Evolutionary conservation across 1,140 invertebrate genomes (phyloP).

Genomic region (Papilio aristodemus): DNA sequence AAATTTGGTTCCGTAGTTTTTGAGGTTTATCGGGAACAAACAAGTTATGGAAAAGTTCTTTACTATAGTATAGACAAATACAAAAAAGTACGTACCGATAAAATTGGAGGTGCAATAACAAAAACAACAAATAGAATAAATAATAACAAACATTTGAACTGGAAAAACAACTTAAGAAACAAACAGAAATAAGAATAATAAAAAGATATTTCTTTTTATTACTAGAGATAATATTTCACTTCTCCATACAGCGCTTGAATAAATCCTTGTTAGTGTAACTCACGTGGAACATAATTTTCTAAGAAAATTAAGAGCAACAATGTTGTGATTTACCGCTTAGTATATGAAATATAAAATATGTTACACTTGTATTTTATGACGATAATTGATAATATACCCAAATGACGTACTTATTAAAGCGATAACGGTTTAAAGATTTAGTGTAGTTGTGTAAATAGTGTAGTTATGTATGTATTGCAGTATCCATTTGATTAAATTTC

Average conservation of each 20-base stretch:
- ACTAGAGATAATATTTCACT: background rate
- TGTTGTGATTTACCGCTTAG: constrained; percentile 2
- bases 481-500: no score
- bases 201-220: constrained; percentile 7
- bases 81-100: no score
- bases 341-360: constrained; percentile 4
- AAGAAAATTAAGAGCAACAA: constrained; percentile 21
- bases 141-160: background rate
- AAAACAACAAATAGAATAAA: background rate
- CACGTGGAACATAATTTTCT: constrained; percentile 21
- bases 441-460: no score
- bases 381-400: constrained; percentile 6
- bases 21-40: no score
- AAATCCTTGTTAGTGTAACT: constrained; percentile 20
- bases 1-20: no score
- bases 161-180: background rate
- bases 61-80: no score
- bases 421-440: background rate
- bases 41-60: background rate
- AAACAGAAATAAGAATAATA: background rate
- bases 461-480: no score
- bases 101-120: no score
- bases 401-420: constrained; percentile 8
- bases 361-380: background rate
- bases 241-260: constrained; percentile 3